Base-by-base conservation (phyloP, 2,797 vertebrate species). In the Hemitrygon akajei region DNA sequence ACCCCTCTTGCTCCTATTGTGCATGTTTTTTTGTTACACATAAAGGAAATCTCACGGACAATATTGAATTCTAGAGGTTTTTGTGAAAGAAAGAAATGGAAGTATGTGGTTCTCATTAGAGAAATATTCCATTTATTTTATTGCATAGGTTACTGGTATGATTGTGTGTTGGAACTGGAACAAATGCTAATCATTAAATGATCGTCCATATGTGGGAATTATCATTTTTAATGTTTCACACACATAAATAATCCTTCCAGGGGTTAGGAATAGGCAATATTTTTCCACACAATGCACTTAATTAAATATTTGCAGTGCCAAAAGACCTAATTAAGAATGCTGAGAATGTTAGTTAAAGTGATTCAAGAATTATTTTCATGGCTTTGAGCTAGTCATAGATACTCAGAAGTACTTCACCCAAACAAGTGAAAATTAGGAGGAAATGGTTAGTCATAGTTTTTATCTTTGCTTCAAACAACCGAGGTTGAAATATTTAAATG, bases 61-160 rank as follows among this genome's bases (percentile, higher is more conserved):
- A 69, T 66, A 89, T 69, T 69, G 18, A 89, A 89, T 69, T 66
- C 30, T 66, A 63, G 60, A 89, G 16, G 30, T 66, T 89, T 89
- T 18, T 89, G 60, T 89, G 66, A 37, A n/a, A 69, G 37, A 16
- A 37, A 37, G 37, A 37, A 69, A 89, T 69, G 86, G 66, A 69
- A 89, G 60, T 66, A 22, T 37, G 63, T 37, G n/a, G 5, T 22
- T 69, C 86, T 89, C 86, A 66, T 69, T 66, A 11, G n/a, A 37
- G 60, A 89, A 89, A 89, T 37, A 69, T 37, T 89, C 63, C 18
- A 69, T 89, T 89, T 89, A 89, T 89, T 89, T 69, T 2, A 89
- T 69, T 69, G 30, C 60, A 27, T 58, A 16, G 30, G 84, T 63
- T 63, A 7, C 27, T 63, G 58, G 6, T 22, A 22, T 9, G 63